phyloP scores from a whole-genome alignment of 2,113 vertebrate species.

The Dicaeum eximium region DNA sequence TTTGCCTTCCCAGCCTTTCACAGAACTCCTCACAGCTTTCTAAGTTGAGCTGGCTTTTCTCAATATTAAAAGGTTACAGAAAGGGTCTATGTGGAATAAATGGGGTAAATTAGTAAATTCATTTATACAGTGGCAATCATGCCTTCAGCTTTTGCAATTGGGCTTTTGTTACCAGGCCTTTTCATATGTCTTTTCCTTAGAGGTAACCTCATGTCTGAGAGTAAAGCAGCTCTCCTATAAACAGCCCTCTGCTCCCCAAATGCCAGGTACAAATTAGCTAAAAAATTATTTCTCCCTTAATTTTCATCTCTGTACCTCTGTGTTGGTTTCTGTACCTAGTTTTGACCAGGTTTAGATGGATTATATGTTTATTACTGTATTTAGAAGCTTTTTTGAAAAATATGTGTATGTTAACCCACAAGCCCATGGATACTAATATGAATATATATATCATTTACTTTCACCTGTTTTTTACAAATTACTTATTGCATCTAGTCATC shows the following conservation, averaged over 20 bases:
- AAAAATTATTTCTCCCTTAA: background rate
- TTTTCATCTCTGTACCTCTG: background rate
- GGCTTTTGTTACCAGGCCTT: conserved; percentile 15
- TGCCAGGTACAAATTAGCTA: background rate
- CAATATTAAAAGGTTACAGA: background rate
- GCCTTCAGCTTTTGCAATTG: conserved; percentile 8
- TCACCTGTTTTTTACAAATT: background rate
- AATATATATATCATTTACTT: background rate
- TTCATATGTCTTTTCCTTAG: conserved; percentile 18
- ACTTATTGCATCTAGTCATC: background rate
- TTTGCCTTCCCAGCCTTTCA: background rate
- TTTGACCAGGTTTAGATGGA: background rate
- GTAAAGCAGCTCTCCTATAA: background rate
- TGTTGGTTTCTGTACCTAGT: background rate
- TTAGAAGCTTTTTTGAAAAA: background rate
- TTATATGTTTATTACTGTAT: background rate
- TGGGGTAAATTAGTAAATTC: background rate
- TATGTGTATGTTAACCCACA: background rate
- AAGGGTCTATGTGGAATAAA: background rate
- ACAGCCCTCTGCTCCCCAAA: background rate
- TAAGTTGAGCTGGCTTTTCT: background rate
- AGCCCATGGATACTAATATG: background rate
- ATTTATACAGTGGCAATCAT: background rate
- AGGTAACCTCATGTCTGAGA: background rate
- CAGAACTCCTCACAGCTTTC: background rate